Evolutionary conservation across 2,888 invertebrate genomes (phyloP).

Genomic region (Ennomos quercinarius): DNA sequence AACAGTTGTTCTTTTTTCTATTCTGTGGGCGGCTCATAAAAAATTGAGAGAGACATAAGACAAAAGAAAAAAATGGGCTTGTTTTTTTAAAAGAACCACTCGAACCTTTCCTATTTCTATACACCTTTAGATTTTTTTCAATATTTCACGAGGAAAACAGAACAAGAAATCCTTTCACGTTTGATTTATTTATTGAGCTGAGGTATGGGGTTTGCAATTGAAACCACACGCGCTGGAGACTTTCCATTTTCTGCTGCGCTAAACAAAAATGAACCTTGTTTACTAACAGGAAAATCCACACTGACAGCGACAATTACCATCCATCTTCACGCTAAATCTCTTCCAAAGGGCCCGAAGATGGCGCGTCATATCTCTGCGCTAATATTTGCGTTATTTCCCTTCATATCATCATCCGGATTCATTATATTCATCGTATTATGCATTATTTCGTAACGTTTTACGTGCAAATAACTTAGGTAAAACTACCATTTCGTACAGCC

Average conservation of each 20-base stretch:
- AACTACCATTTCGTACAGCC: no score
- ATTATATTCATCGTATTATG: slow-evolving; percentile 3
- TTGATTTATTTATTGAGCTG: neutral
- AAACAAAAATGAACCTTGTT: slow-evolving; percentile 10
- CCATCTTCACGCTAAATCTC: slow-evolving; percentile 26
- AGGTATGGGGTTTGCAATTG: neutral
- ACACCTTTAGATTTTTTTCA: no score
- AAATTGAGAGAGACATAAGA: no score
- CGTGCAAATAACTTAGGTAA: no score
- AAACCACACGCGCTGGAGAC: neutral
- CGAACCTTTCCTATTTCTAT: no score
- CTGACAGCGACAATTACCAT: slow-evolving; percentile 25
- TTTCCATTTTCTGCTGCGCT: neutral
- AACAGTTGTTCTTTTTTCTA: no score
- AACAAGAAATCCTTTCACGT: no score
- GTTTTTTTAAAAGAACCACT: no score
- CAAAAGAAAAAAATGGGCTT: no score
- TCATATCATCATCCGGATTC: slow-evolving; percentile 11
- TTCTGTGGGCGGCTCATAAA: no score
- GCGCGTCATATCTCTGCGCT: slow-evolving; percentile 9
- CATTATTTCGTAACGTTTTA: no score
- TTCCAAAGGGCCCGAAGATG: slow-evolving; percentile 13
- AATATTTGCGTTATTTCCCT: slow-evolving; percentile 17
- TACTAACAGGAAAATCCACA: slow-evolving; percentile 13
- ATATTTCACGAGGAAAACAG: no score